Evolutionary conservation across 2,888 invertebrate species (phyloP).

Genomic region (Archips crataeganus): DNA sequence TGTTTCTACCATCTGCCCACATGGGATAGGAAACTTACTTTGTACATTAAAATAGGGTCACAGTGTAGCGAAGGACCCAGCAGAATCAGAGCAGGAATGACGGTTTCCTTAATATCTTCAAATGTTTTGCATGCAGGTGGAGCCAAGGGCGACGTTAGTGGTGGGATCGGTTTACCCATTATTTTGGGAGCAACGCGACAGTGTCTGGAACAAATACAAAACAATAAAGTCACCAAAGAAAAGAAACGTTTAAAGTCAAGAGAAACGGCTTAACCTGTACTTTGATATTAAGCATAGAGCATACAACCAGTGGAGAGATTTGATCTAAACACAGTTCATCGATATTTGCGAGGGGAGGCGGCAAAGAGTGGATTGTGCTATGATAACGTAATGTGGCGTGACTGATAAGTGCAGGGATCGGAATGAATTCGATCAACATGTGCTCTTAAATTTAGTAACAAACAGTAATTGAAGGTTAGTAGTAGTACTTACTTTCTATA

Average conservation of each 20-base stretch:
- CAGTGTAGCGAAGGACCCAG: slow-evolving; percentile 95
- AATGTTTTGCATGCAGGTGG: slow-evolving; percentile 89
- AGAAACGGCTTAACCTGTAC: too few species aligned
- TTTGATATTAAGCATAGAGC: too few species aligned
- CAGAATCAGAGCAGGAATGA: slow-evolving; percentile 94
- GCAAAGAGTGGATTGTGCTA: too few species aligned
- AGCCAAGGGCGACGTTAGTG: slow-evolving; percentile 85
- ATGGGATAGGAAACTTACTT: slow-evolving; percentile 74
- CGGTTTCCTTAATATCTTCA: slow-evolving; percentile 89
- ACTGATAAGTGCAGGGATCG: too few species aligned
- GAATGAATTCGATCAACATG: too few species aligned
- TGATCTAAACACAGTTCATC: too few species aligned
- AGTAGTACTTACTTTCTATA: slow-evolving; percentile 88
- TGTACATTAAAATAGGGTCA: slow-evolving; percentile 96
- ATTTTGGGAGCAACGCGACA: slow-evolving; percentile 91
- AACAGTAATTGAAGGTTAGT: too few species aligned
- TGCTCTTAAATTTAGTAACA: too few species aligned
- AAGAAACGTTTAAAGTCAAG: too few species aligned
- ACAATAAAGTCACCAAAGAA: neutral
- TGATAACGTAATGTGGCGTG: too few species aligned
- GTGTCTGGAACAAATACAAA: slow-evolving; percentile 81
- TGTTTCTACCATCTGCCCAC: neutral
- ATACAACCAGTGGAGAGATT: too few species aligned
- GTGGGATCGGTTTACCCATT: slow-evolving; percentile 84
- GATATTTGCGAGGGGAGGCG: too few species aligned